Base-by-base conservation (phyloP, 92 coral and sea anemone species). In the Scolanthus callimorphus region DNA sequence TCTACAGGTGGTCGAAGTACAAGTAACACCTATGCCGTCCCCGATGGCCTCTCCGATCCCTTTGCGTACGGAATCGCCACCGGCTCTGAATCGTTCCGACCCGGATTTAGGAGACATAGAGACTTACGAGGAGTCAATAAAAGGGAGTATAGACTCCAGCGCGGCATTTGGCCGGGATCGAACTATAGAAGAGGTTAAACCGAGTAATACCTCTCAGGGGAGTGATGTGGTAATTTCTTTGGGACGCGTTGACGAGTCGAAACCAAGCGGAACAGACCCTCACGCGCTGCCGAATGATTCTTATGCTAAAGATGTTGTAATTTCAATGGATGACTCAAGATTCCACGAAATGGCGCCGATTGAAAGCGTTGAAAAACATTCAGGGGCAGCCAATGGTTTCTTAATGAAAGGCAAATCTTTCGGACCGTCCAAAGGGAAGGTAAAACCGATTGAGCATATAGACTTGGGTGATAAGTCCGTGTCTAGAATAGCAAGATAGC, bases 1-100 rank as follows among this genome's bases (percentile, higher is more conserved):
- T 48, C 47, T 11, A 15, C 39, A 82, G 89, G 79, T 82, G 39
- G 83, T 82, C 17, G 73, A 82, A 29, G 89, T 25, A 2, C 89
- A 82, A 44, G 54, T 82, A 12, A 82, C 89, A 1, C 89, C 89
- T 1, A 39, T 69, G 34, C 89, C 89, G 38, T 62, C 83, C 2
- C 89, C 89, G 0, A 73, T 81, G 41, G 67, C 82, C 25, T 82
- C 89, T 1, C 89, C 89, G 34, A 55, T 55, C 29, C 74, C 83
- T 15, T 60, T 41, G 13, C 30, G 59, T 11, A n/a, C 53, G 10
- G 75, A 55, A 39, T 50, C 61, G 17, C 44, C 58, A 29, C 44
- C 65, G 55, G 22, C 65, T 17, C 28, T 41, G 11, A 55, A 68
- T n/a, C 31, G 31, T 0, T 50, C 20, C 4, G 75, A 68, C 20